phyloP scores from a whole-genome alignment of 1,140 invertebrate genomes.

The Zaprionus ornatus region DNA sequence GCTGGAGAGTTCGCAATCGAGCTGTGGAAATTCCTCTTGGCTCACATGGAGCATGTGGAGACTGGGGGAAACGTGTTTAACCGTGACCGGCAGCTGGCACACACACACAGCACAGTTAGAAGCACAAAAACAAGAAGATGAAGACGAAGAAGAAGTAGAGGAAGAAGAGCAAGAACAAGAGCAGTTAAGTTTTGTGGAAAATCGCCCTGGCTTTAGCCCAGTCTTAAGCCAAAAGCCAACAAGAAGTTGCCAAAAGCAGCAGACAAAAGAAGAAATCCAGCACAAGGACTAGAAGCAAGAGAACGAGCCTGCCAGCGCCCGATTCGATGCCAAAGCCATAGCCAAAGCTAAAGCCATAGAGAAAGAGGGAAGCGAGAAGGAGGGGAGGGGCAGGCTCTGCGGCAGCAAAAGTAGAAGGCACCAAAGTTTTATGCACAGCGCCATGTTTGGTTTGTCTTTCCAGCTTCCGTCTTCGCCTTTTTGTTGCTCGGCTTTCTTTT shows the following conservation, averaged over 20 bases:
- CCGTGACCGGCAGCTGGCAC: slow-evolving; percentile 22
- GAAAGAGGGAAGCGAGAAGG: slow-evolving; percentile 10
- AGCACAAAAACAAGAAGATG: slow-evolving; percentile 6
- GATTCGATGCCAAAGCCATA: slow-evolving; percentile 8
- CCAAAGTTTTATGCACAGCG: slow-evolving; percentile 77
- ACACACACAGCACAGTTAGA: slow-evolving; percentile 3
- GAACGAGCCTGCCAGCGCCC: neutral
- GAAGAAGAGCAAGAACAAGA: slow-evolving; percentile 21
- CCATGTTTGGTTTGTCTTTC: slow-evolving; percentile 83
- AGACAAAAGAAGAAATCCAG: slow-evolving; percentile 51
- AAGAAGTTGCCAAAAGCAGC: slow-evolving; percentile 69
- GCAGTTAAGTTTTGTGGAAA: slow-evolving; percentile 58
- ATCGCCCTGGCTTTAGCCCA: slow-evolving; percentile 65
- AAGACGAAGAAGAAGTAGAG: neutral
- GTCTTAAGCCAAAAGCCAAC: slow-evolving; percentile 73
- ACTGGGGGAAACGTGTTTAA: slow-evolving; percentile 14
- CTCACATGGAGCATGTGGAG: neutral
- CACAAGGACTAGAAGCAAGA: slow-evolving; percentile 28
- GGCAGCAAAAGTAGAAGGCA: slow-evolving; percentile 50
- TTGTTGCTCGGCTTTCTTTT: slow-evolving; percentile 52
- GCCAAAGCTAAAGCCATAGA: slow-evolving; percentile 7
- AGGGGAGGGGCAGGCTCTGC: slow-evolving; percentile 16
- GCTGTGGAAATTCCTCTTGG: neutral
- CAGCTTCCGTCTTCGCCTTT: slow-evolving; percentile 71
- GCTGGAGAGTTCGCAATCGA: neutral